These are phyloP conservation scores for Taenioides sp. DNA, from an alignment of 2,797 vertebrate genomes.

Conservation along the genomic window DNA sequence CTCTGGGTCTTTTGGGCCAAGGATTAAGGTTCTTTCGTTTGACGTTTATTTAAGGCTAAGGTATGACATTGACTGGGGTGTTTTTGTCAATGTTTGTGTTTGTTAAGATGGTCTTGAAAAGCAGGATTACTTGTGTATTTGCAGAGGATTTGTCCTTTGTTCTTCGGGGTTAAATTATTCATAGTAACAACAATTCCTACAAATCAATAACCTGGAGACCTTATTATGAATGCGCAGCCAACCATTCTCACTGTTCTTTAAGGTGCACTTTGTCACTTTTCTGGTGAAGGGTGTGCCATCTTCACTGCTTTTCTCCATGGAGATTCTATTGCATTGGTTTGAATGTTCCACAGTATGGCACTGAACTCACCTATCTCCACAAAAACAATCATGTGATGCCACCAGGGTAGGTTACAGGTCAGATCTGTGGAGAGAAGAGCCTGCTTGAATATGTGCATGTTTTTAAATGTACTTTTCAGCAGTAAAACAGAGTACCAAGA, in stretches of 20 bases:
- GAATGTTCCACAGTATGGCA: too few relatives aligned
- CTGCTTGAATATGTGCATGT: neutral
- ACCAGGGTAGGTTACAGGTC: neutral
- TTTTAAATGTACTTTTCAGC: neutral
- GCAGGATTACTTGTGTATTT: conserved; percentile 4
- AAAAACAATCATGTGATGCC: neutral
- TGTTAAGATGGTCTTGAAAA: neutral
- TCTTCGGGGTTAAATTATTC: neutral
- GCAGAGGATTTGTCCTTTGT: neutral
- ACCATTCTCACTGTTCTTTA: too few relatives aligned
- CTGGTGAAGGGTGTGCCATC: too few relatives aligned
- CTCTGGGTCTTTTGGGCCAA: neutral
- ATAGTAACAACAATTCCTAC: neutral
- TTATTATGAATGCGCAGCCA: too few relatives aligned
- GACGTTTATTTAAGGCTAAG: too few relatives aligned
- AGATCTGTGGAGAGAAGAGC: neutral
- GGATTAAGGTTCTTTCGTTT: neutral
- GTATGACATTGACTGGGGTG: neutral
- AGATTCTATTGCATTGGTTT: too few relatives aligned
- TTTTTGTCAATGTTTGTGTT: conserved; percentile 1
- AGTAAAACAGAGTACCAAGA: neutral
- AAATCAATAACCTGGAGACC: neutral
- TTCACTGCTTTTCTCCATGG: too few relatives aligned
- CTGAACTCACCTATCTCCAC: neutral
- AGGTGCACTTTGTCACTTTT: too few relatives aligned